Evolutionary conservation across 2,113 vertebrate species (phyloP), one percentile per base, ranked within the genome.

Genomic region (Nothocercus nigrocapillus): DNA sequence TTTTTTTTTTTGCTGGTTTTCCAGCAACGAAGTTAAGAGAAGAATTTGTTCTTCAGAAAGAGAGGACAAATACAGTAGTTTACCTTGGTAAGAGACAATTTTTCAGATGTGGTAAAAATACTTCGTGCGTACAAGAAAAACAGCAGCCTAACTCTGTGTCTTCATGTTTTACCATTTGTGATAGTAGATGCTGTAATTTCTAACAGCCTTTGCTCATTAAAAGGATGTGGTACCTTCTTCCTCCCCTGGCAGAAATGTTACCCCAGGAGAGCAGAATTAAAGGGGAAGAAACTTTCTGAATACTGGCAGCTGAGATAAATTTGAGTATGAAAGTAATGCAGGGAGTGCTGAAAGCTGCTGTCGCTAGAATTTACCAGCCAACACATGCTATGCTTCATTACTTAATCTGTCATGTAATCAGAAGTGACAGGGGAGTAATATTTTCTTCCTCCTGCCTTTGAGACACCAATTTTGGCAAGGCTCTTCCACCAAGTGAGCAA

Each of bases 281-380:
- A 88, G 79, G 88, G 88, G 51, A 70, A 72, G 69, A 9, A 68
- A 68, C 72, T 80, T 78, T 85, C 68, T 88, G 76, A 93, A 92
- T 64, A 85, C 85, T 79, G 54, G 69, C 59, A 88, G 78, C 70
- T 66, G 82, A 91, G 72, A 91, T 58, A 73, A 58, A 89, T 91
- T 95, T 93, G 82, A 91, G 82, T 66, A 85, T 79, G 66, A 45
- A 88, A 82, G 89, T 85, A 85, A 96, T 77, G 54, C 79, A 62
- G 28, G 54, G 76, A 91, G 59, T 85, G 75, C 66, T 85, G 47
- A 94, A 95, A 95, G 75, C 85, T 94, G 88, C 76, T 89, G 82
- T 75, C 90, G 88, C 92, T 93, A 94, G 93, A 96, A 86, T 90
- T 89, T 89, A 85, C 94, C 77, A 93, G 91, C 89, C 86, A 96